Evolutionary conservation across 2,113 vertebrate genomes (phyloP).

Genomic region (Asarcornis scutulata): DNA sequence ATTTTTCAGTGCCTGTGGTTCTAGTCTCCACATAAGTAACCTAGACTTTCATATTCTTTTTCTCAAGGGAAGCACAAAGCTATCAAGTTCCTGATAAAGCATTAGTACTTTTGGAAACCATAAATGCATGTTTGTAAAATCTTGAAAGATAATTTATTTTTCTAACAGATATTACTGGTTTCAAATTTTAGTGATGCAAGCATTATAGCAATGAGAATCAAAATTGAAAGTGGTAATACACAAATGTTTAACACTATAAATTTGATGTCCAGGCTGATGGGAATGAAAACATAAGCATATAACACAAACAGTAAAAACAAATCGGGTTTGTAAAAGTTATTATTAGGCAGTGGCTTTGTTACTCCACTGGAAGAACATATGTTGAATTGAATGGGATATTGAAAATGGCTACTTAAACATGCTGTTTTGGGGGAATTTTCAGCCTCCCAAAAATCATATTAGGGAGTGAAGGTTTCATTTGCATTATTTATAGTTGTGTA

Average conservation of each 20-base stretch:
- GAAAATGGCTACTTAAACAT: neutral
- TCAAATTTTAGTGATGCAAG: neutral
- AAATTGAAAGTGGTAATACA: neutral
- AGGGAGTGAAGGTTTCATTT: neutral
- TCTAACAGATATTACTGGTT: neutral
- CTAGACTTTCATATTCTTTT: neutral
- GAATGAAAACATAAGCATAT: neutral
- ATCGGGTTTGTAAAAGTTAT: neutral
- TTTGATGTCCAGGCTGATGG: neutral
- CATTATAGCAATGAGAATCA: neutral
- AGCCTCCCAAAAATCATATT: neutral
- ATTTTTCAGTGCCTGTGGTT: neutral
- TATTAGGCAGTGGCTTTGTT: neutral
- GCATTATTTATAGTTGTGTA: neutral
- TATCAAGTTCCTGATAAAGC: neutral
- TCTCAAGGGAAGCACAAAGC: neutral
- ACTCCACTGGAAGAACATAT: neutral
- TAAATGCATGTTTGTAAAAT: slow-evolving; percentile 17
- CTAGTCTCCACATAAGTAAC: neutral
- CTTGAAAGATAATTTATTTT: slow-evolving; percentile 32
- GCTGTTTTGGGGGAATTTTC: neutral
- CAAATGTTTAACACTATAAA: neutral
- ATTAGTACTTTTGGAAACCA: slow-evolving; percentile 12
- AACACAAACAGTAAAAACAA: neutral
- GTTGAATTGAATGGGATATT: neutral